phyloP scores from a whole-genome alignment of 2,113 vertebrate species.

The Uria lomvia region DNA sequence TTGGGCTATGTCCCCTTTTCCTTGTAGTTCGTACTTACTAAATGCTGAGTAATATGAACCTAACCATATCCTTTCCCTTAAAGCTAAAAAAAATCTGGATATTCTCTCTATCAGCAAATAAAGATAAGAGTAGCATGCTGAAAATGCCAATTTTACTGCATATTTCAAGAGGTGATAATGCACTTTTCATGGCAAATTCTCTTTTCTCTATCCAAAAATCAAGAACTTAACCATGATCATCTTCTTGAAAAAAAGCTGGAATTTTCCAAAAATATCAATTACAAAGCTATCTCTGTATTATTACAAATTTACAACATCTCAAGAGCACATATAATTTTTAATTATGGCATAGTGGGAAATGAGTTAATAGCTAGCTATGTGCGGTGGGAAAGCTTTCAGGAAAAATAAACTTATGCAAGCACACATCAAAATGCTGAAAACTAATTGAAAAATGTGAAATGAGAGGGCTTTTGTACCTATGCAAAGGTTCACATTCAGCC shows the following conservation, averaged over 20 bases:
- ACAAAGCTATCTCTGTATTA: slow-evolving; percentile 9
- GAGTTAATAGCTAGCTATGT: slow-evolving; percentile 34
- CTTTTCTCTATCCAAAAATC: slow-evolving; percentile 50
- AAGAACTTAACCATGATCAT: slow-evolving; percentile 1
- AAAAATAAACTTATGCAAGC: slow-evolving; percentile 16
- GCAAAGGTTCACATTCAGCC: slow-evolving; percentile 33
- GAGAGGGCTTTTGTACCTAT: slow-evolving; percentile 25
- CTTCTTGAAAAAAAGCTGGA: not conserved
- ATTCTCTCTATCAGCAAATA: slow-evolving; percentile 80
- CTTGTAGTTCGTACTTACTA: not conserved
- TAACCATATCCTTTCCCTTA: slow-evolving; percentile 57
- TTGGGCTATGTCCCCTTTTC: not conserved
- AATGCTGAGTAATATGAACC: slow-evolving; percentile 61
- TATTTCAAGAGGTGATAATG: slow-evolving; percentile 70
- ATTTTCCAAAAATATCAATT: slow-evolving; percentile 66
- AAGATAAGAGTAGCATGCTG: slow-evolving; percentile 79
- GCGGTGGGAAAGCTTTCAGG: slow-evolving; percentile 9
- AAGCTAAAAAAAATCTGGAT: slow-evolving; percentile 73
- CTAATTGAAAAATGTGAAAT: slow-evolving; percentile 41
- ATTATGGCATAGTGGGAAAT: slow-evolving; percentile 29
- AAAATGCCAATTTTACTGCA: slow-evolving; percentile 75
- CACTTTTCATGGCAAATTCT: slow-evolving; percentile 65
- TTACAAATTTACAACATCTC: slow-evolving; percentile 23
- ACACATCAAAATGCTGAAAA: slow-evolving; percentile 6
- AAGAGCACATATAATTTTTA: slow-evolving; percentile 44